Conservation (phyloP, 2,888 invertebrate species). For the Lymantria monacha region DNA sequence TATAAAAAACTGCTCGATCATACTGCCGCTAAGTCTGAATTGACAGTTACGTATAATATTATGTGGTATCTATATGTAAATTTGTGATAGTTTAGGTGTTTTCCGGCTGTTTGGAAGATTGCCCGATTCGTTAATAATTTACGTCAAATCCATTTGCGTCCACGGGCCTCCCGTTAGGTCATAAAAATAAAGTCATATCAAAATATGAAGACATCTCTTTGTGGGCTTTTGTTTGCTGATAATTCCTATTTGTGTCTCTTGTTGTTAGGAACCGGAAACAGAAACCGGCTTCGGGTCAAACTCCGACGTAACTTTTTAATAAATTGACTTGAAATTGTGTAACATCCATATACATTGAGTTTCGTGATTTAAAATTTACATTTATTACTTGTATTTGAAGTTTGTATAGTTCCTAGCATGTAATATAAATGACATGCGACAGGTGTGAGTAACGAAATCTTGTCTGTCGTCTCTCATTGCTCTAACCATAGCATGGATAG, state of each 20-base stretch:
- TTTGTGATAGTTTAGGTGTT: slow-evolving; percentile 43
- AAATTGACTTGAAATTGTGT: slow-evolving; percentile 10
- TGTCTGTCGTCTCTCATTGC: background rate
- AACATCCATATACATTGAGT: slow-evolving; percentile 1
- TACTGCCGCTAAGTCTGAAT: too few relatives aligned
- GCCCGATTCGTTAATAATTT: slow-evolving; percentile 62
- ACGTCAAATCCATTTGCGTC: slow-evolving; percentile 64
- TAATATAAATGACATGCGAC: too few relatives aligned
- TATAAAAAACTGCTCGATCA: too few relatives aligned
- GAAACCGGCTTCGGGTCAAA: slow-evolving; percentile 7
- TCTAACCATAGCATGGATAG: too few relatives aligned
- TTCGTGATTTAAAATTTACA: background rate
- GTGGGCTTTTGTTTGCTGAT: background rate
- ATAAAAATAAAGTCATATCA: slow-evolving; percentile 45
- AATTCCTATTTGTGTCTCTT: slow-evolving; percentile 4
- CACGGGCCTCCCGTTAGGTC: slow-evolving; percentile 42
- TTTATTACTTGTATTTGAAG: background rate
- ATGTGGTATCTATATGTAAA: background rate
- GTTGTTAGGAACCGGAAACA: slow-evolving; percentile 13
- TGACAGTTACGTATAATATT: too few relatives aligned
- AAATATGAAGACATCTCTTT: slow-evolving; percentile 11
- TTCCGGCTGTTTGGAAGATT: slow-evolving; percentile 53
- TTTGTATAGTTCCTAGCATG: too few relatives aligned
- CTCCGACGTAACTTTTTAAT: slow-evolving; percentile 7
- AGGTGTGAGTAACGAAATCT: background rate